Conservation (phyloP, 37 sponge, comb jelly and placozoan species). For the Mnemiopsis leidyi region DNA sequence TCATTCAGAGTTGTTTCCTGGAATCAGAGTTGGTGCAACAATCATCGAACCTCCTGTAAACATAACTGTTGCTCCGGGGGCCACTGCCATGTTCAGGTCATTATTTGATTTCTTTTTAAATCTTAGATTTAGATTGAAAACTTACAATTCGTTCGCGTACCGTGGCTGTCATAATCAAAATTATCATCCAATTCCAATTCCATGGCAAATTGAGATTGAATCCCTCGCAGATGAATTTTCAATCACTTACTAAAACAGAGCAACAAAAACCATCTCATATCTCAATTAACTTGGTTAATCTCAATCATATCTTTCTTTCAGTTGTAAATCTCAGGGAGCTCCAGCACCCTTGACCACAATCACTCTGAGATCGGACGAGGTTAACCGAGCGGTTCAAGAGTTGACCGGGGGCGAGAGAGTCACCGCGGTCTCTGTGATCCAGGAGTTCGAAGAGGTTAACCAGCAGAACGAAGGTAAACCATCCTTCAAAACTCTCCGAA, state of each 20-base stretch:
- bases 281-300: too few species aligned
- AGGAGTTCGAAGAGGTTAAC: constrained; percentile 16
- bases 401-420: background rate
- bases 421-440: background rate
- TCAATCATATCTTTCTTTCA: background rate
- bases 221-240: too few species aligned
- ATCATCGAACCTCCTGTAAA: background rate
- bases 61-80: background rate
- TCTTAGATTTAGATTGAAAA: too few species aligned
- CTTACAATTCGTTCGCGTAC: too few species aligned
- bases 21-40: background rate
- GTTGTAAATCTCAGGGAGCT: constrained; percentile 16
- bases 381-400: background rate
- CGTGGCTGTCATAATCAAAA: too few species aligned
- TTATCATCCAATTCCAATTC: too few species aligned
- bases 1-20: too few species aligned
- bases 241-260: too few species aligned
- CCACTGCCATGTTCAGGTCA: constrained; percentile 7
- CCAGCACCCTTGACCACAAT: constrained; percentile 1
- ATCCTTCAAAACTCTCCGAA: too few species aligned
- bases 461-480: background rate
- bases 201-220: too few species aligned
- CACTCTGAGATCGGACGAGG: background rate
- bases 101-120: too few species aligned
- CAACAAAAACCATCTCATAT: too few species aligned